Percentiles rank a stretch among this genome's conserved stretches.
These are phyloP conservation scores for Drosophila mimica DNA, from an alignment of 2,888 invertebrate genomes.

Conservation along the genomic window DNA sequence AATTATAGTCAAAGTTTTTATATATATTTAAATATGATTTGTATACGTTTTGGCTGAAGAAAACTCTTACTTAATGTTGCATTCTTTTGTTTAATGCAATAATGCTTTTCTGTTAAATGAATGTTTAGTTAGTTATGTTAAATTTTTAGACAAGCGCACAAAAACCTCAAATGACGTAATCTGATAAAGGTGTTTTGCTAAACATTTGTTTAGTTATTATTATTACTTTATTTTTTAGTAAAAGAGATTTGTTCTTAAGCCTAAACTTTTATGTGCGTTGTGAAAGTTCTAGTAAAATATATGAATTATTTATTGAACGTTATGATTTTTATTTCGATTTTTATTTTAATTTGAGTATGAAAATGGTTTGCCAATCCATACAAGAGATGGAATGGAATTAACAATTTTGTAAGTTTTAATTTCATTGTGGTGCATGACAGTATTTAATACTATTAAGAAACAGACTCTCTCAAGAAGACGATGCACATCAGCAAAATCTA, in stretches of 20 bases:
- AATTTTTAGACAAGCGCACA: conserved; percentile 34
- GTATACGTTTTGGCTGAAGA: conserved; percentile 5
- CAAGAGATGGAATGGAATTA: conserved; percentile 7
- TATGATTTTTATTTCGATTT: conserved; percentile 16
- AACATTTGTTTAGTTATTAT: conserved; percentile 35
- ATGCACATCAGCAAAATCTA: conserved; percentile 2
- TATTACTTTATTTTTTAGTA: conserved; percentile 51
- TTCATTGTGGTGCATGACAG: conserved; percentile 19
- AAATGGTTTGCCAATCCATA: conserved; percentile 13
- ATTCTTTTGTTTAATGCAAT: conserved; percentile 20
- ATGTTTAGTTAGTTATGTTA: conserved; percentile 59
- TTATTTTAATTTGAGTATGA: background rate
- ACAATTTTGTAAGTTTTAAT: background rate
- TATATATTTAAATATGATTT: conserved; percentile 17
- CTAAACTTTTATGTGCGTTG: conserved; percentile 46
- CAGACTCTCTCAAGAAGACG: background rate
- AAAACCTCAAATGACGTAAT: conserved; percentile 34
- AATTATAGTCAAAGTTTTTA: conserved; percentile 54
- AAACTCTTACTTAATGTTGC: conserved; percentile 14
- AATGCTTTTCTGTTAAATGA: conserved; percentile 39
- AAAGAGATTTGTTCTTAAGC: conserved; percentile 44
- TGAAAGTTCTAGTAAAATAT: conserved; percentile 62
- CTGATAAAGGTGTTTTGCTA: conserved; percentile 30
- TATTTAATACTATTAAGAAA: conserved; percentile 15
- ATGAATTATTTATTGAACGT: conserved; percentile 70